Conservation (phyloP, 2,888 invertebrate genomes). For the Empis livida region DNA sequence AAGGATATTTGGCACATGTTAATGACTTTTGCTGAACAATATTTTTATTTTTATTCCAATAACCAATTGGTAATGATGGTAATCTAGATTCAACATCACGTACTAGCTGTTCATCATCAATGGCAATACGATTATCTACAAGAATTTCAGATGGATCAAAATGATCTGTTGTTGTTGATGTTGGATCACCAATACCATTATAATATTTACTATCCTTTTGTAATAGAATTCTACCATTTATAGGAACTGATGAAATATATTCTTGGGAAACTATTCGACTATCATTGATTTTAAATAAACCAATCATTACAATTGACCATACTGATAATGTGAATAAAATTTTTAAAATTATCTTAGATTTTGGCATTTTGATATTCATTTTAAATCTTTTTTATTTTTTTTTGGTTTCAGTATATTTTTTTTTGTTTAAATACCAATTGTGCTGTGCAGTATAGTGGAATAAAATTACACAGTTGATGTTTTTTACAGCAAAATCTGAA, state of each 20-base stretch:
- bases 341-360: constrained; percentile 33
- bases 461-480: no score
- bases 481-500: no score
- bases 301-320: constrained; percentile 35
- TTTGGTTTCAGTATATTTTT: no score
- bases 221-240: constrained; percentile 32
- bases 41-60: constrained; percentile 73
- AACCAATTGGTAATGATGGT: constrained; percentile 72
- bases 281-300: constrained; percentile 34
- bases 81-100: constrained; percentile 65
- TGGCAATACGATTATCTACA: constrained; percentile 33
- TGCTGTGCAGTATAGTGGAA: no score
- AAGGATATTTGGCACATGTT: constrained; percentile 73
- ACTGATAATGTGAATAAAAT: constrained; percentile 34
- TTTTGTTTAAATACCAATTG: no score
- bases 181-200: constrained; percentile 25
- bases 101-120: constrained; percentile 58
- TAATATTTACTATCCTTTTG: constrained; percentile 33
- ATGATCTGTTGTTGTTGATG: constrained; percentile 34
- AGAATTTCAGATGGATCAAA: constrained; percentile 35
- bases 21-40: constrained; percentile 36
- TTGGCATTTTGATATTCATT: constrained; percentile 24
- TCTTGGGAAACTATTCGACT: constrained; percentile 32
- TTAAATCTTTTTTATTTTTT: no score
- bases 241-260: constrained; percentile 25